phyloP scores from a whole-genome alignment of 2,888 invertebrate species.

The Flexamia atlantica region DNA sequence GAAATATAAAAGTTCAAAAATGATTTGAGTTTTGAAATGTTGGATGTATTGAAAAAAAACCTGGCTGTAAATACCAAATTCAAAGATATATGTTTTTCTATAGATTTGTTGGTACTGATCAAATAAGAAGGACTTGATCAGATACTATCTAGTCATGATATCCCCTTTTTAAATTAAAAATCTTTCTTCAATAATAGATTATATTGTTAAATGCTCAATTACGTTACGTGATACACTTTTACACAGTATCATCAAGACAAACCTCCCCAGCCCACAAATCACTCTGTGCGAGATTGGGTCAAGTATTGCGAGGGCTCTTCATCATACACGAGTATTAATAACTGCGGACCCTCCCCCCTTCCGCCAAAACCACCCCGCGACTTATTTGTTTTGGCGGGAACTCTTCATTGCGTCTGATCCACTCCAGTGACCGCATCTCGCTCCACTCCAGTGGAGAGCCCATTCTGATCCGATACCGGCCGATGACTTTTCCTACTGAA shows the following conservation, averaged over 20 bases:
- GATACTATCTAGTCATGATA: too few species aligned
- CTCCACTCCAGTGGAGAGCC: conserved; percentile 31
- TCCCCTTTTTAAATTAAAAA: too few species aligned
- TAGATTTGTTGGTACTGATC: too few species aligned
- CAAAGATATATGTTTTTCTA: too few species aligned
- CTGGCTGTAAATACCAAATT: too few species aligned
- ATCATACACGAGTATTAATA: conserved; percentile 58
- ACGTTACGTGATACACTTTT: too few species aligned
- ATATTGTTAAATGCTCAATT: too few species aligned
- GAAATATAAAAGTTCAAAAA: too few species aligned
- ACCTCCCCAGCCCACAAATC: conserved; percentile 42
- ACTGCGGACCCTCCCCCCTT: conserved; percentile 10
- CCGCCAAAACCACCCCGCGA: conserved; percentile 30
- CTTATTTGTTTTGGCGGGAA: conserved; percentile 59
- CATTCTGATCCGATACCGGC: neutral
- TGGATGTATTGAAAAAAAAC: too few species aligned
- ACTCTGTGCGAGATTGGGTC: conserved; percentile 34
- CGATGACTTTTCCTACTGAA: neutral
- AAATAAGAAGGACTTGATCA: too few species aligned
- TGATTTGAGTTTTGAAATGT: too few species aligned
- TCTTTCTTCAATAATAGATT: too few species aligned
- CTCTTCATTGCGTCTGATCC: conserved; percentile 47
- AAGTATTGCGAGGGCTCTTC: conserved; percentile 30
- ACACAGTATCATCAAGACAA: neutral
- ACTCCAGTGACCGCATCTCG: conserved; percentile 49